Evolutionary conservation across 2,797 vertebrate genomes (phyloP).

Genomic region (Molossus alvarezi): DNA sequence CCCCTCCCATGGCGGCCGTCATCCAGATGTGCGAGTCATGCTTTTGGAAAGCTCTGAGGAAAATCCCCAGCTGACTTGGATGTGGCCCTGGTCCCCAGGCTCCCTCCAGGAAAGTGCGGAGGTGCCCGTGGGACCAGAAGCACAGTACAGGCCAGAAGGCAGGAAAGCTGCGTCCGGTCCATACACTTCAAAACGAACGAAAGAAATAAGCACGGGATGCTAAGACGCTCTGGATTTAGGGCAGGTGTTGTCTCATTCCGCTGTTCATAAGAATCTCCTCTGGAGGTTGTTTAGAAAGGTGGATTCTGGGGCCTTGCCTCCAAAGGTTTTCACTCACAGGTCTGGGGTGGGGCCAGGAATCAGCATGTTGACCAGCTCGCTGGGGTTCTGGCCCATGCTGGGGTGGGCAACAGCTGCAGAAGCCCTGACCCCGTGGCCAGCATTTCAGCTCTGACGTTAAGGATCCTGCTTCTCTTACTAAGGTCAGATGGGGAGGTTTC

Average conservation of each 20-base stretch:
- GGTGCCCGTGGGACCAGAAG: background rate
- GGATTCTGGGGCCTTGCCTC: background rate
- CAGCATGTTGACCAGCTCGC: background rate
- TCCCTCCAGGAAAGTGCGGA: background rate
- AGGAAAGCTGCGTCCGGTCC: accelerated
- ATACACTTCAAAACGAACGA: background rate
- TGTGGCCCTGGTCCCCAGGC: background rate
- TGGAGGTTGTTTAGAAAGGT: background rate
- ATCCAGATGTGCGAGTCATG: slow-evolving; percentile 71
- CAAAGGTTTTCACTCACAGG: background rate
- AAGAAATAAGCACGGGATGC: background rate
- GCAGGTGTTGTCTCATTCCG: background rate
- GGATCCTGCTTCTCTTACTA: background rate
- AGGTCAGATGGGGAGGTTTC: background rate
- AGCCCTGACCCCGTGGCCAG: background rate
- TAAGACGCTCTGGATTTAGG: background rate
- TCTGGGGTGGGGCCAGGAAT: background rate
- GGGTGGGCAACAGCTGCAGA: background rate
- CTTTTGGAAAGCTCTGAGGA: slow-evolving; percentile 80
- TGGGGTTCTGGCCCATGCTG: background rate
- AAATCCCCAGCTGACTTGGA: slow-evolving; percentile 82
- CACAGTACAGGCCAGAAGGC: background rate
- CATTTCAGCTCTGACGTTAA: background rate
- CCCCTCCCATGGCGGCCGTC: background rate
- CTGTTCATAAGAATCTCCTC: background rate